Evolutionary conservation across 2,888 invertebrate species (phyloP).

Genomic region (Dynastes hyllus): DNA sequence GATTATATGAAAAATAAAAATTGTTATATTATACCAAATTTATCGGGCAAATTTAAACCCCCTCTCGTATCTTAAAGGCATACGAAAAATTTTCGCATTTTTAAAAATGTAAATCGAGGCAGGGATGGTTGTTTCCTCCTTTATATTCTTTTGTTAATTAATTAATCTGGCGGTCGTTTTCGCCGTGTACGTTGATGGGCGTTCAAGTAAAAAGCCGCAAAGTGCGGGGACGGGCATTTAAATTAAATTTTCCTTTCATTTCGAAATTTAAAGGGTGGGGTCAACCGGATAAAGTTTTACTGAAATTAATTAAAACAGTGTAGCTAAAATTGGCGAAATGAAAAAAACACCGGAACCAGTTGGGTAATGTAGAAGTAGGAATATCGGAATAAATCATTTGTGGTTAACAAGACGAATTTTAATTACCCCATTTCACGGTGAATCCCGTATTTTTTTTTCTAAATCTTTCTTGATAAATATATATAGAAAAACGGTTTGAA

Average conservation of each 20-base stretch:
- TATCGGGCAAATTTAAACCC: too few species aligned
- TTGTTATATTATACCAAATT: too few species aligned
- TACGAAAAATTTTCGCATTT: too few species aligned
- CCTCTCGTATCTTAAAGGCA: too few species aligned
- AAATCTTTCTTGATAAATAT: too few species aligned
- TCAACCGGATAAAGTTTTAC: conserved; percentile 12
- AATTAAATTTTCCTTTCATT: conserved; percentile 36
- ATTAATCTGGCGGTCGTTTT: conserved; percentile 7
- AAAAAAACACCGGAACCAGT: neutral
- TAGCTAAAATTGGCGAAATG: neutral
- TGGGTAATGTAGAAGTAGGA: neutral
- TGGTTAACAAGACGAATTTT: neutral
- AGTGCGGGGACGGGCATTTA: neutral
- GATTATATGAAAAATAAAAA: too few species aligned
- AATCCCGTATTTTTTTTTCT: too few species aligned
- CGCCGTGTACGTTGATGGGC: neutral
- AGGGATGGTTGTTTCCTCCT: neutral
- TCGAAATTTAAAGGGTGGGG: conserved; percentile 13
- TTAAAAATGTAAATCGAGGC: too few species aligned
- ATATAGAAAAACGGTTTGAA: too few species aligned
- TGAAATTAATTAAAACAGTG: conserved; percentile 28
- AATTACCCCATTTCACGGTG: too few species aligned
- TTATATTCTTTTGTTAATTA: conserved; percentile 29
- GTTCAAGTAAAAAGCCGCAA: neutral
- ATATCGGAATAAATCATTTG: neutral